Base-by-base conservation (phyloP, 1,140 invertebrate genomes). In the Drosophila prosaltans region DNA sequence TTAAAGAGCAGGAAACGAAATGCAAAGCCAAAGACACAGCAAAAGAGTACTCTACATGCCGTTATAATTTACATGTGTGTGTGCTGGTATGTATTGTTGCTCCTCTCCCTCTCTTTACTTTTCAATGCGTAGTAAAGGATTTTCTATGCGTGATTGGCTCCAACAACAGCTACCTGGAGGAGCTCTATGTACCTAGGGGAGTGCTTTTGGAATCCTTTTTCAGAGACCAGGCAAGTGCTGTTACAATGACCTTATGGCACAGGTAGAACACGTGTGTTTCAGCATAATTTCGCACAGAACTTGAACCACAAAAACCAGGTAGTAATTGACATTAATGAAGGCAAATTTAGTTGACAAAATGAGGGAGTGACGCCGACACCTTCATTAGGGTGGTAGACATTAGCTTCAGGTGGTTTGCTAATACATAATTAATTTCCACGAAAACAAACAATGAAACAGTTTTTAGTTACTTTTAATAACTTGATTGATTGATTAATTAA, bases 261-360 rank as follows among this genome's bases (percentile, higher is more conserved):
- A 51, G 45, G 45, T 51, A 51, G 21, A 43, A 36, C 58, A 60
- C 16, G 16, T 28, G 36, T 60, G 58, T 40, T 36, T 40, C 32
- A 21, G 5, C 6, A 5, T 36, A 36, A 36, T 36, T 36, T 36
- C 6, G 32, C 16, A 21, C 16, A 41, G 16, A 16, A 16, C 16
- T 16, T 16, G 16, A 16, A 16, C 16, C 16, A 16, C 16, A 16
- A 16, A 16, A 16, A 2, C 2, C 72, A 74, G 73, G 73, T 75
- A 75, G 64, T 10, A 2, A 3, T 30, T 9, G 1, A 26, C 48
- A 75, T 75, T 62, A 75, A 75, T 75, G 65, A 75, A 68, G 24
- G 6, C 32, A 51, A 51, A 8, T 24, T 16, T 16, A 40, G 32
- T 60, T 24, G 32, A 7, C 32, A 36, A 10, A 40, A 36, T 36